Conservation (phyloP, 1,140 invertebrate species). For the Hylaeus anthracinus region DNA sequence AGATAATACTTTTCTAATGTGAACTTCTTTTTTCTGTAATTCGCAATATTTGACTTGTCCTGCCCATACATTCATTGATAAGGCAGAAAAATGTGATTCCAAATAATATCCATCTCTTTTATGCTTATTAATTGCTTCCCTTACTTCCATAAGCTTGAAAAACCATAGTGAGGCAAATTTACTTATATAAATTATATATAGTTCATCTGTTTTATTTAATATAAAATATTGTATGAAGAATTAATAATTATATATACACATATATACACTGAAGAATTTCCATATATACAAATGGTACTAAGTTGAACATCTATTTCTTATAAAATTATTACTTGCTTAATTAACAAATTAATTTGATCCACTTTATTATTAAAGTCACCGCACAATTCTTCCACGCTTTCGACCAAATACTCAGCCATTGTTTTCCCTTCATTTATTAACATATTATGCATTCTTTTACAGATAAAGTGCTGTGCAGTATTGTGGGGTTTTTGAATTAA, state of each 20-base stretch:
- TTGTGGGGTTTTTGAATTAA: background rate
- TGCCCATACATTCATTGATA: conserved; percentile 15
- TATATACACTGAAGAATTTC: too few relatives aligned
- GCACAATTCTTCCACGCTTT: background rate
- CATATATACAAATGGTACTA: background rate
- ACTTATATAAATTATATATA: background rate
- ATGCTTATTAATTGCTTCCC: background rate
- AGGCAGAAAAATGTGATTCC: background rate
- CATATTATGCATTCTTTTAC: background rate
- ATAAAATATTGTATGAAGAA: background rate
- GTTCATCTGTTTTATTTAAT: background rate
- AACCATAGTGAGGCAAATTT: background rate
- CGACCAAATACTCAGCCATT: background rate
- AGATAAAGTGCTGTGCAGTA: too few relatives aligned
- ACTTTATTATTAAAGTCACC: background rate
- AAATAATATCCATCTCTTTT: background rate
- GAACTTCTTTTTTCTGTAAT: background rate
- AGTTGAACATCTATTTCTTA: background rate
- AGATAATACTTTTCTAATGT: background rate
- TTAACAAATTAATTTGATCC: conserved; percentile 17
- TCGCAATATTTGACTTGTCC: conserved; percentile 8
- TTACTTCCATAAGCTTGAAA: conserved; percentile 6
- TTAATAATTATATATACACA: too few relatives aligned
- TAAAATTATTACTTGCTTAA: conserved; percentile 1
- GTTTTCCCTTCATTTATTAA: background rate